Conservation (phyloP, 2,797 vertebrate genomes). For the Cichlasoma orientale region DNA sequence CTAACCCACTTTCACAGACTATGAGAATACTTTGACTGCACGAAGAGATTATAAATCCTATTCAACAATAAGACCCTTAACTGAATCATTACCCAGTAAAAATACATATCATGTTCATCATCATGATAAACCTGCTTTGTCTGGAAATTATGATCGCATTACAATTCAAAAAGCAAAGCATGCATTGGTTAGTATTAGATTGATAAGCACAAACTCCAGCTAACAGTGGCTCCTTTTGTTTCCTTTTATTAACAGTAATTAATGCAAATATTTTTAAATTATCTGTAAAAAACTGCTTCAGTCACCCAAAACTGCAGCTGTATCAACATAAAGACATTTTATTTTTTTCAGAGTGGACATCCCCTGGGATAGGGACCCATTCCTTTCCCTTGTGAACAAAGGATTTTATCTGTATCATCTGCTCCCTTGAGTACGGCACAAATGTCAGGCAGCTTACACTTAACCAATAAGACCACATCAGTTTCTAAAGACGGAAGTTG, state of each 20-base stretch:
- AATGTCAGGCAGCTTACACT: conserved; percentile 45
- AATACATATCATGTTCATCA: background rate
- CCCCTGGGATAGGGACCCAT: conserved; percentile 26
- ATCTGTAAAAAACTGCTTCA: background rate
- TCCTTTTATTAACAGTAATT: background rate
- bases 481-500: conserved; percentile 1
- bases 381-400: conserved; percentile 51
- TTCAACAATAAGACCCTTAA: background rate
- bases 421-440: conserved; percentile 38
- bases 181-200: background rate
- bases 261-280: background rate
- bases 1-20: conserved; percentile 55
- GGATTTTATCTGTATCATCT: conserved; percentile 37
- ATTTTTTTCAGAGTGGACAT: conserved; percentile 13
- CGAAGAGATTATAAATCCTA: background rate
- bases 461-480: conserved; percentile 18
- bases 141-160: background rate
- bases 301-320: conserved; percentile 15
- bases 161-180: background rate
- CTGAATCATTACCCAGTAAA: background rate
- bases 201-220: background rate
- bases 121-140: background rate
- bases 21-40: conserved; percentile 8
- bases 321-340: conserved; percentile 21
- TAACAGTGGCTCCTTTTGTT: background rate